Evolutionary conservation across 1,140 invertebrate genomes (phyloP), one percentile per base, ranked within the genome.

Genomic region (Ruditapes philippinarum): DNA sequence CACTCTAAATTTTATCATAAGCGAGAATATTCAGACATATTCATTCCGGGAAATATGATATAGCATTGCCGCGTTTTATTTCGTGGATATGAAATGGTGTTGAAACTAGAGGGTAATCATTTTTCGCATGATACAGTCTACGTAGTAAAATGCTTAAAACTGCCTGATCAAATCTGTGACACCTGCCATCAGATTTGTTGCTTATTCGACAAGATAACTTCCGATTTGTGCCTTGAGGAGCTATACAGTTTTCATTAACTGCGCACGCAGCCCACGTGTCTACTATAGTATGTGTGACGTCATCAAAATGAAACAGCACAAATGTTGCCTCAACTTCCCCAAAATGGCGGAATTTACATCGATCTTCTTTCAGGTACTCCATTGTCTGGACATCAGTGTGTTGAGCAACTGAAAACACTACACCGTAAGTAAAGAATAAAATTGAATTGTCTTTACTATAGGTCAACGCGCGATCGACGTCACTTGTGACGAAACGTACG

Each of bases 361-460:
- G 19, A 76, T 89, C 87, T 28, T 89, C 87, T 11, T 28, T 38
- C 1, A 89, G 40, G 33, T 82, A 82, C 12, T 57, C 17, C 78
- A 89, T 74, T 14, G 87, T 89, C 33, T 82, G 62, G 19, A 38
- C 40, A 40, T 89, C 78, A 0, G 78, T 82, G 31, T 89, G 87
- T 65, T 45, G 62, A 25, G 87, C 87, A 22, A 89, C 68, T 1
- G 87, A 36, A 11, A 89, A 76, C 25, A 62, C 33, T 3, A 73
- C 57, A n/a, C 40, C 87, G 40, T 89, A 89, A 9, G 87, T 89
- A 31, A 89, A 89, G 19, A 89, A 89, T n/a, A 89, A 31, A 22
- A 82, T 73, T 4, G 68, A 82, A 31, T 89, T 73, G 14, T 57
- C 49, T 62, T 25, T 57, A 33, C 87, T 82, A 28, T 89, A 89